A percentile compares a stretch with the other conserved stretches of the same genome.
Evolutionary conservation across 1,140 invertebrate species (phyloP).

Genomic region (Papilio dardanus): DNA sequence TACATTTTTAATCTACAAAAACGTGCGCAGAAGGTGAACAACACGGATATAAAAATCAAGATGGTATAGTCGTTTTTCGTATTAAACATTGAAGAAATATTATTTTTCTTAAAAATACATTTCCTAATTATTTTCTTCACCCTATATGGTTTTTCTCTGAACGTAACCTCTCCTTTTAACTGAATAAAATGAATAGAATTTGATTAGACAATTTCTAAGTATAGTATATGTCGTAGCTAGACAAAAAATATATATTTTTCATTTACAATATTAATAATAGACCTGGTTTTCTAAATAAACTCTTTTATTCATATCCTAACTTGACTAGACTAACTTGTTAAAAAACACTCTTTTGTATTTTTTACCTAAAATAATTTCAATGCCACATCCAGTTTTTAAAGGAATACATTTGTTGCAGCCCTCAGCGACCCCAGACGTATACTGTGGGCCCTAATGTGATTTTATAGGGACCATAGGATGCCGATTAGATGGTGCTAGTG

Average conservation of each 20-base stretch:
- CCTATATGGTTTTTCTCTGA: too few species aligned
- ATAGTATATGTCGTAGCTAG: too few species aligned
- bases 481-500: constrained; percentile 71
- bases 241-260: too few species aligned
- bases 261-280: too few species aligned
- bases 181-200: too few species aligned
- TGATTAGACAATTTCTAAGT: too few species aligned
- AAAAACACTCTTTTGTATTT: not conserved
- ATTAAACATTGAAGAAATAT: not conserved
- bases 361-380: not conserved
- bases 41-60: constrained; percentile 46
- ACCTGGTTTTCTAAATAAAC: too few species aligned
- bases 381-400: constrained; percentile 47
- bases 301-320: too few species aligned
- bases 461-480: constrained; percentile 79
- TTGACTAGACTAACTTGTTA: not conserved
- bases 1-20: constrained; percentile 79
- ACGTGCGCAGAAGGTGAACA: constrained; percentile 63
- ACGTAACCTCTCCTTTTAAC: too few species aligned
- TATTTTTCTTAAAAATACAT: too few species aligned
- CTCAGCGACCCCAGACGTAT: constrained; percentile 63
- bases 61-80: constrained; percentile 41
- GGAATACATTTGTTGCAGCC: constrained; percentile 45
- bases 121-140: too few species aligned
- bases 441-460: constrained; percentile 74